A percentile compares a stretch with the other conserved stretches of the same genome.
Evolutionary conservation across 92 coral and sea anemone genomes (phyloP).

Genomic region (Pocillopora grandis): DNA sequence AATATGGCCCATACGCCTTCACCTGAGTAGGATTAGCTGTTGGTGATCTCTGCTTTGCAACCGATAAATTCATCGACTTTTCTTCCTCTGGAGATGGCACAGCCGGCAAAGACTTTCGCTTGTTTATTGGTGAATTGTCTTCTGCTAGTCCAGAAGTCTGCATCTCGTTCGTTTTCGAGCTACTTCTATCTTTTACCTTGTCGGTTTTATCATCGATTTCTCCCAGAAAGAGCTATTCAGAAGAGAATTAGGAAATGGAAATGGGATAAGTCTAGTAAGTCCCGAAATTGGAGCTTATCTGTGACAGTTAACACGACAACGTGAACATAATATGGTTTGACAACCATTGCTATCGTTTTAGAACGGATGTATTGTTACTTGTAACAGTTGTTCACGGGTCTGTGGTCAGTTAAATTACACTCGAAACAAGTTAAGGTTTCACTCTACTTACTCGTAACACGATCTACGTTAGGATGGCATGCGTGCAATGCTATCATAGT

Average conservation of each 20-base stretch:
- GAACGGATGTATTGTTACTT: neutral
- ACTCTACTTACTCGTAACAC: slow-evolving; percentile 4
- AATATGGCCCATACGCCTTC: slow-evolving; percentile 95
- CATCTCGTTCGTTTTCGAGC: slow-evolving; percentile 59
- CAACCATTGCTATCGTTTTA: neutral
- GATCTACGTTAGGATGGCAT: slow-evolving; percentile 4
- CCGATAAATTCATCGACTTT: slow-evolving; percentile 91
- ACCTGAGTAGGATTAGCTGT: slow-evolving; percentile 72
- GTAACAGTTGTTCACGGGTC: neutral
- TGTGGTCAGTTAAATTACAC: neutral
- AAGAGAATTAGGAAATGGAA: too few species aligned
- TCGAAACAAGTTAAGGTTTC: slow-evolving; percentile 8
- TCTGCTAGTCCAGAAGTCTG: slow-evolving; percentile 36
- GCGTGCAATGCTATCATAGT: slow-evolving; percentile 19
- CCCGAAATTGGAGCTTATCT: neutral
- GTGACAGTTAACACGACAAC: neutral
- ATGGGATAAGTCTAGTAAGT: too few species aligned
- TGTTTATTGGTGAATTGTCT: slow-evolving; percentile 46
- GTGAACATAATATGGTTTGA: slow-evolving; percentile 2
- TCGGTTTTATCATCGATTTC: slow-evolving; percentile 70
- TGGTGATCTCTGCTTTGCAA: slow-evolving; percentile 89
- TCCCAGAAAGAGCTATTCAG: slow-evolving; percentile 69
- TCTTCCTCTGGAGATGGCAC: slow-evolving; percentile 97
- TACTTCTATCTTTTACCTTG: slow-evolving; percentile 10
- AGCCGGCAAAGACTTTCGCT: slow-evolving; percentile 78